Evolutionary conservation across 2,888 invertebrate species (phyloP), one percentile per base, ranked within the genome.

Genomic region (Rhogogaster chlorosoma): DNA sequence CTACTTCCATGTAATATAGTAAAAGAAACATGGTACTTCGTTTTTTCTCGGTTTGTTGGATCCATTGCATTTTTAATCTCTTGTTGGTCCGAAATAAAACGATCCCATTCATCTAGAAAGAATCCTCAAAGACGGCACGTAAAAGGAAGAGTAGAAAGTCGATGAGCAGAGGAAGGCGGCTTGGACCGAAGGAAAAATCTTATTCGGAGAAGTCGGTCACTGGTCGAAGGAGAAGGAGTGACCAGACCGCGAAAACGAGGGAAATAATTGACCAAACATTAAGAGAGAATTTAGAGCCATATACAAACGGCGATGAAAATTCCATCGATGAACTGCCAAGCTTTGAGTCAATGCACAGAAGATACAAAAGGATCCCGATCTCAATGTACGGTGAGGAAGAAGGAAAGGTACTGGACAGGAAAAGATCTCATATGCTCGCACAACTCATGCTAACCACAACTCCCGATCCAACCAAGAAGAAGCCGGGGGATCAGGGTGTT

Each of bases 371-470:
- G 1, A 29, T 9, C 32, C 29, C 49, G 53, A 29, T 77, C 18
- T 29, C 53, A 53, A 2, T 29, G 10, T 38, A 38, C 7, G 32
- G 9, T 38, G 61, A 15, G 38, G 26, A 38, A 29, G 22, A 36
- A 18, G 5, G 26, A 38, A 22, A 61, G 15, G 22, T 78, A 2
- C 32, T 32, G 12, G 38, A 57, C 6, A 61, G 61, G 7, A 86
- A 86, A 38, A 87, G 73, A 42, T 73, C 71, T 18, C 71, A 73
- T 12, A 87, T 87, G 86, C 84, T 88, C 18, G 84, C 87, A 4
- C 84, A 84, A 18, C 71, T 89, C 22, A 90, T 87, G 88, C 84
- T 7, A 22, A 88, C 88, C 0, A 89, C 88, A 2, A 88, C 89
- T 12, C 87, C 77, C 10, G 84, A 88, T 57, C 88, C 89, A 1